These are phyloP conservation scores for Chrysolina americana DNA, from an alignment of 2,888 invertebrate species.

Conservation along the genomic window DNA sequence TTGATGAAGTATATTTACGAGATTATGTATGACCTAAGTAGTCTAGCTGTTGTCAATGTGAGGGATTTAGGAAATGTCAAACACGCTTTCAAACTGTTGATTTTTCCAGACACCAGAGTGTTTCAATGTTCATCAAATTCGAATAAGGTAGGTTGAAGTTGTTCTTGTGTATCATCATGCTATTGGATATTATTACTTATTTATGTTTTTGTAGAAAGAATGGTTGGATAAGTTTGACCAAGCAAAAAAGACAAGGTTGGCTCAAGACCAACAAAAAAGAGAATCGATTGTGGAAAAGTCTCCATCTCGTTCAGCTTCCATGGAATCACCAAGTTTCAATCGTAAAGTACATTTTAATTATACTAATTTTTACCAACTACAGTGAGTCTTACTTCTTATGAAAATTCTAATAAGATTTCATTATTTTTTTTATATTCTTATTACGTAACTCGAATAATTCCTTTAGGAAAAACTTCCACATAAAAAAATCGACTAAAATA, in stretches of 20 bases:
- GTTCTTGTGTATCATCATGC: not conserved
- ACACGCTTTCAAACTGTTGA: constrained; percentile 93
- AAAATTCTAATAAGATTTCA: too few species aligned
- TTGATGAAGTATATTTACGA: constrained; percentile 89
- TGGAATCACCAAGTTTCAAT: constrained; percentile 68
- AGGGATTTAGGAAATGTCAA: constrained; percentile 91
- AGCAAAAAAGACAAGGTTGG: constrained; percentile 86
- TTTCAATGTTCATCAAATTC: constrained; percentile 90
- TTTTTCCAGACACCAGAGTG: constrained; percentile 93
- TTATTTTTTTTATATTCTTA: too few species aligned
- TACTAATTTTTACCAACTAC: too few species aligned
- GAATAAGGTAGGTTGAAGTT: constrained; percentile 62
- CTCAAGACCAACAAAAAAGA: constrained; percentile 73
- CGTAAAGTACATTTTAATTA: constrained; percentile 58
- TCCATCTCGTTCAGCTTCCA: constrained; percentile 69
- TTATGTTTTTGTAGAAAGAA: constrained; percentile 77
- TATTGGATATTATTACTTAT: not conserved
- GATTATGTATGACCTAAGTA: constrained; percentile 87
- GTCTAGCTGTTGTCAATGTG: constrained; percentile 94
- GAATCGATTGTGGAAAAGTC: constrained; percentile 68
- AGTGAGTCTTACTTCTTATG: too few species aligned
- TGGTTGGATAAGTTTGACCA: constrained; percentile 95
- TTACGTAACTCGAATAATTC: too few species aligned
- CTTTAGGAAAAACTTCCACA: too few species aligned
- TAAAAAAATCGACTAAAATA: too few species aligned